Evolutionary conservation across 2,888 invertebrate genomes (phyloP).

Genomic region (Andrena camellia): DNA sequence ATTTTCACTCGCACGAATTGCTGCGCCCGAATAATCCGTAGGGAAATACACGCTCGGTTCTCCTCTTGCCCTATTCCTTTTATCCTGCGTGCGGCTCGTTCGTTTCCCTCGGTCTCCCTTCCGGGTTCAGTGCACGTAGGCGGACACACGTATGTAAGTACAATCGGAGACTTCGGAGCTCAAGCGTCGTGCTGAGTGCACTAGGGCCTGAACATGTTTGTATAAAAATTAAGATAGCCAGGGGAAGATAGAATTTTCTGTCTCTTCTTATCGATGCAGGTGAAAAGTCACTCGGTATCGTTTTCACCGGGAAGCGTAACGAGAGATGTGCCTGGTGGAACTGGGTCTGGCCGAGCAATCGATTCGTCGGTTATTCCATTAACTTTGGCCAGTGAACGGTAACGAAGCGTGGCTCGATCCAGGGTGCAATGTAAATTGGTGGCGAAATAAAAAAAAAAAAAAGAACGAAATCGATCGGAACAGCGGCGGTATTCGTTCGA

Average conservation of each 20-base stretch:
- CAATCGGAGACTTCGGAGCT: not conserved
- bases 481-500: slow-evolving; percentile 14
- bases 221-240: too few relatives aligned
- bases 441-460: slow-evolving; percentile 50
- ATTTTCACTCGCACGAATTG: slow-evolving; percentile 53
- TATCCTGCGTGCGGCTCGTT: not conserved
- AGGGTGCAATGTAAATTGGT: slow-evolving; percentile 62
- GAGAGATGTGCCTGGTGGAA: not conserved
- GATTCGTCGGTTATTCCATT: slow-evolving; percentile 62
- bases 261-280: not conserved
- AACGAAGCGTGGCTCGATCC: slow-evolving; percentile 48
- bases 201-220: too few relatives aligned
- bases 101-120: slow-evolving; percentile 34
- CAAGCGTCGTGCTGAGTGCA: not conserved
- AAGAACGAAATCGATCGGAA: slow-evolving; percentile 30
- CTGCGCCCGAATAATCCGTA: slow-evolving; percentile 42
- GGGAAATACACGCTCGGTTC: slow-evolving; percentile 51
- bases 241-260: too few relatives aligned
- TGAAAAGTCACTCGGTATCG: not conserved
- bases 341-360: slow-evolving; percentile 16
- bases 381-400: slow-evolving; percentile 43
- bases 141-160: not conserved
- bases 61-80: slow-evolving; percentile 19
- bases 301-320: not conserved
- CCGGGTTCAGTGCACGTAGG: not conserved